Percentiles rank a stretch among this genome's conserved stretches.
Conservation (phyloP, 1,140 invertebrate genomes). For the Cyclina sinensis region DNA sequence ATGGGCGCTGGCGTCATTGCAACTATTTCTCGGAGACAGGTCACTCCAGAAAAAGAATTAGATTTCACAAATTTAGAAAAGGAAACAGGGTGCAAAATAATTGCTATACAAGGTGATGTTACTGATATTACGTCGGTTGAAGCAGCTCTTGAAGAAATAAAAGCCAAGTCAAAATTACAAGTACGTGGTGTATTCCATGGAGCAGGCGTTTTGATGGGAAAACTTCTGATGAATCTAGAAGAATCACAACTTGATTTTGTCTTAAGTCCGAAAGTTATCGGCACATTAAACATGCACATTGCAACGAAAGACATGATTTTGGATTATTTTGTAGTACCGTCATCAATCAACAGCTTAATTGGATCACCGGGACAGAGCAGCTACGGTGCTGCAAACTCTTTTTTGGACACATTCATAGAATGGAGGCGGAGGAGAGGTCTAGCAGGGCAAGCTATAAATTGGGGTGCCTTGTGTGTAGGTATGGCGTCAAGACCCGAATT, state of each 20-base stretch:
- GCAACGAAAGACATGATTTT: slow-evolving; percentile 10
- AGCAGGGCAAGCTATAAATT: slow-evolving; percentile 67
- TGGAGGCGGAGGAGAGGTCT: slow-evolving; percentile 57
- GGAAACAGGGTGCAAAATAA: slow-evolving; percentile 59
- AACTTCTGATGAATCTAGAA: slow-evolving; percentile 38
- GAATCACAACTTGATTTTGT: slow-evolving; percentile 39
- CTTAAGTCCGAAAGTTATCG: slow-evolving; percentile 58
- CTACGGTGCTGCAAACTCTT: slow-evolving; percentile 69
- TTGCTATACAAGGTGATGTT: slow-evolving; percentile 64
- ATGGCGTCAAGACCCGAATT: slow-evolving; percentile 53
- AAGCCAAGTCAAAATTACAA: not conserved
- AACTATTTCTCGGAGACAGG: slow-evolving; percentile 71
- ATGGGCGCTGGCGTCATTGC: slow-evolving; percentile 74
- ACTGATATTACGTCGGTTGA: slow-evolving; percentile 24
- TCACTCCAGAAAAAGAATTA: slow-evolving; percentile 34
- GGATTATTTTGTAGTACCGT: slow-evolving; percentile 67
- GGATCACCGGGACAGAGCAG: slow-evolving; percentile 68
- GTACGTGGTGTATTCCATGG: slow-evolving; percentile 66
- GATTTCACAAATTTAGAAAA: slow-evolving; percentile 68
- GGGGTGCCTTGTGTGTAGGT: slow-evolving; percentile 65
- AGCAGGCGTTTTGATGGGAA: slow-evolving; percentile 49
- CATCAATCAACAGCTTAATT: slow-evolving; percentile 67
- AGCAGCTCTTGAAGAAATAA: slow-evolving; percentile 34
- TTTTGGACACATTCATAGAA: slow-evolving; percentile 64
- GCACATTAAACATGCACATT: slow-evolving; percentile 60